phyloP scores from a whole-genome alignment of 2,797 vertebrate genomes.

The Chelon labrosus region DNA sequence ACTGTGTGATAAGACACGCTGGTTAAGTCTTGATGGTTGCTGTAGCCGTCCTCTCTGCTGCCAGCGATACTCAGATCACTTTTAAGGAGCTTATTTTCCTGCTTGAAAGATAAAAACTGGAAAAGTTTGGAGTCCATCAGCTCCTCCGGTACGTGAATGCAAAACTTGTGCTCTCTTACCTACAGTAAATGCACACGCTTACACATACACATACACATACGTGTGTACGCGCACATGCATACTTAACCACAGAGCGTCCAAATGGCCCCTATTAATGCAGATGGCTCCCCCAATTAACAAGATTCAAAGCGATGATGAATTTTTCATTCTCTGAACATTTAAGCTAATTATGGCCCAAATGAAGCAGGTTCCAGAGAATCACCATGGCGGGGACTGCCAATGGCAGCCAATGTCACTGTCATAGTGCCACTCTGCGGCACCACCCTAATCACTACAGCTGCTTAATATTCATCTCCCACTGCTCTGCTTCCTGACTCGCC shows the following conservation, averaged over 20 bases:
- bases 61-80: conserved; percentile 62
- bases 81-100: conserved; percentile 68
- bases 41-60: conserved; percentile 44
- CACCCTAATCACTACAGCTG: conserved; percentile 86
- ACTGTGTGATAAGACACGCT: conserved; percentile 53
- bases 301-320: conserved; percentile 93
- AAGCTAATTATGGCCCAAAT: conserved; percentile 93
- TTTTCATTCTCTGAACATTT: conserved; percentile 93
- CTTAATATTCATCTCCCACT: conserved; percentile 83
- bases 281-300: conserved; percentile 91
- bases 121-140: conserved; percentile 57
- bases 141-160: conserved; percentile 40
- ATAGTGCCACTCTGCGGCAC: conserved; percentile 86
- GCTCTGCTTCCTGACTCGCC: conserved; percentile 65
- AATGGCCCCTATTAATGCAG: conserved; percentile 92
- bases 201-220: conserved; percentile 13
- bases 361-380: conserved; percentile 90
- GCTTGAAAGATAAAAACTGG: conserved; percentile 55
- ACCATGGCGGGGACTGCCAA: conserved; percentile 86
- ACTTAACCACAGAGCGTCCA: conserved; percentile 82
- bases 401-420: conserved; percentile 93
- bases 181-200: conserved; percentile 6
- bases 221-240: conserved; percentile 30
- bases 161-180: conserved; percentile 44
- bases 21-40: conserved; percentile 20